phyloP scores from a whole-genome alignment of 2,888 invertebrate species.

The Sinelater perroti region DNA sequence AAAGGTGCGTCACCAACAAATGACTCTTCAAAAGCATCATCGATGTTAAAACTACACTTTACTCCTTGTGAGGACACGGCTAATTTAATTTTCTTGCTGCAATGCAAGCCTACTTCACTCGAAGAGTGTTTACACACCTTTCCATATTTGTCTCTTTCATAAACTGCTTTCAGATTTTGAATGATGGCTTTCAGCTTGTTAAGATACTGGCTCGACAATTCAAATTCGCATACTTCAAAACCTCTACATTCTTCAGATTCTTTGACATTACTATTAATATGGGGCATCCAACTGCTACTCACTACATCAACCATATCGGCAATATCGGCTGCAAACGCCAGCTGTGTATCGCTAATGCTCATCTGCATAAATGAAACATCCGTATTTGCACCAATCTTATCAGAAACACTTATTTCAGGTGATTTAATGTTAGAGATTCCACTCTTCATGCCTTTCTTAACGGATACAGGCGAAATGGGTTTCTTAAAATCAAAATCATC shows the following conservation, averaged over 20 bases:
- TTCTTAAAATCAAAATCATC: constrained; percentile 44
- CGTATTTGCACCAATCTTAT: not conserved
- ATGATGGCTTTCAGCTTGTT: not conserved
- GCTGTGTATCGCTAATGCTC: constrained; percentile 35
- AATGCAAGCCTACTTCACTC: too few species aligned
- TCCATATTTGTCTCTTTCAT: too few species aligned
- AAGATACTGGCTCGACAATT: not conserved
- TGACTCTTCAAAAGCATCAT: not conserved
- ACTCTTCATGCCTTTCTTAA: constrained; percentile 30
- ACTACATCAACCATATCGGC: constrained; percentile 6
- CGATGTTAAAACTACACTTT: not conserved
- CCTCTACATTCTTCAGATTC: constrained; percentile 6
- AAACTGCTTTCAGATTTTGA: not conserved
- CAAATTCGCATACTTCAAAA: not conserved
- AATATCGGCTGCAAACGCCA: constrained; percentile 29
- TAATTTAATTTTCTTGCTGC: too few species aligned
- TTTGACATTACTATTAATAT: not conserved
- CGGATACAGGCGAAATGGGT: constrained; percentile 36
- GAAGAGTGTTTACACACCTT: too few species aligned
- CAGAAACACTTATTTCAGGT: constrained; percentile 27
- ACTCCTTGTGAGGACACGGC: too few species aligned
- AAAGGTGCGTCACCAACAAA: not conserved
- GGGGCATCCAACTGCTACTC: not conserved
- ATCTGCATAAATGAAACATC: constrained; percentile 21
- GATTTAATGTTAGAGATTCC: constrained; percentile 53